Evolutionary conservation across 2,888 invertebrate genomes (phyloP).

Genomic region (Coenonympha glycerion): DNA sequence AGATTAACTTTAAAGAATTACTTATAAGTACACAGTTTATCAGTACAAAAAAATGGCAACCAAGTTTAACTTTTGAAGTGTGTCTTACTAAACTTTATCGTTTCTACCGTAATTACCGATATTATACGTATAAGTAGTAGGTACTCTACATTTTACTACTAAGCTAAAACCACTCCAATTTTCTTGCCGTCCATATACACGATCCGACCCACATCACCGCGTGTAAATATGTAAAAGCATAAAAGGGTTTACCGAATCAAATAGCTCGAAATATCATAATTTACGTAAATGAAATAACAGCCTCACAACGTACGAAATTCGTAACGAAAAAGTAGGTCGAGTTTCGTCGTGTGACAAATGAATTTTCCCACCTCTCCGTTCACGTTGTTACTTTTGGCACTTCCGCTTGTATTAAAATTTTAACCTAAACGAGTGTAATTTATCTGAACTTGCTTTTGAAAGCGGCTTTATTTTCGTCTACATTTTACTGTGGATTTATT

Average conservation of each 20-base stretch:
- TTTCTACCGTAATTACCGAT: no score
- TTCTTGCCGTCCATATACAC: conserved; percentile 7
- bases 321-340: conserved; percentile 46
- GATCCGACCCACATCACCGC: conserved; percentile 11
- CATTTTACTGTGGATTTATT: no score
- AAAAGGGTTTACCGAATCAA: conserved; percentile 10
- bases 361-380: conserved; percentile 39
- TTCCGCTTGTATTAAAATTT: conserved; percentile 12
- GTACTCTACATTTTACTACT: background rate
- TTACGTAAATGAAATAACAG: conserved; percentile 32
- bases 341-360: conserved; percentile 47
- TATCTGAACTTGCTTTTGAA: background rate
- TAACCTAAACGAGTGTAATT: conserved; percentile 8
- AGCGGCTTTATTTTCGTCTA: background rate
- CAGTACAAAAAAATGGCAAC: no score
- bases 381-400: conserved; percentile 7
- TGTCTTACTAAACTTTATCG: no score
- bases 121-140: background rate
- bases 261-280: conserved; percentile 19
- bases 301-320: conserved; percentile 24
- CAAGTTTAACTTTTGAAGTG: no score
- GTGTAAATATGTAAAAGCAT: conserved; percentile 5
- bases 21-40: no score
- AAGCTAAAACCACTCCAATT: conserved; percentile 10
- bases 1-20: no score